These are phyloP conservation scores for Pituophis catenifer DNA, from an alignment of 2,113 vertebrate species.

Conservation along the genomic window DNA sequence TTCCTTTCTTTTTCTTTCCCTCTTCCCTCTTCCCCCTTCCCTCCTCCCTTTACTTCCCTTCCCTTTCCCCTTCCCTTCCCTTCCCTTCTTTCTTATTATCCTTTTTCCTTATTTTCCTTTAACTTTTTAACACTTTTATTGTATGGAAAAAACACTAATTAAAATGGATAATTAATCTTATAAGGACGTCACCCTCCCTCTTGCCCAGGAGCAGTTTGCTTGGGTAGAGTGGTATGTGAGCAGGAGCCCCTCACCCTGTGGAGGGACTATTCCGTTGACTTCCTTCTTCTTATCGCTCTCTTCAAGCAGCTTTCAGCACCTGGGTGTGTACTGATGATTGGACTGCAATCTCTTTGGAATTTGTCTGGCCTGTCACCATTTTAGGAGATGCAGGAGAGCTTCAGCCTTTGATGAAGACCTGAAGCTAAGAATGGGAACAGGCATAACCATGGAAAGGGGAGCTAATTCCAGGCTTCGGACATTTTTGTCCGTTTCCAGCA, in stretches of 20 bases:
- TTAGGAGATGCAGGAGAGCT: neutral
- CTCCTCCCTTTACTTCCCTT: too few relatives aligned
- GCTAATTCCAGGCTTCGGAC: neutral
- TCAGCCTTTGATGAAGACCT: neutral
- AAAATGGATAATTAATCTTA: neutral
- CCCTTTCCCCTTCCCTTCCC: neutral
- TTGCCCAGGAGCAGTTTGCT: neutral
- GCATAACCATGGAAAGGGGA: neutral
- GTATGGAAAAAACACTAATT: neutral
- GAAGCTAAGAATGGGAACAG: neutral
- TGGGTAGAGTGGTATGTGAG: neutral
- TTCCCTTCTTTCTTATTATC: neutral
- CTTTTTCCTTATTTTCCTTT: neutral
- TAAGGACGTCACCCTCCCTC: neutral
- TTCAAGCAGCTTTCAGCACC: constrained; percentile 9
- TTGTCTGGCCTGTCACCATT: neutral
- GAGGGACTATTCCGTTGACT: neutral
- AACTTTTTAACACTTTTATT: neutral
- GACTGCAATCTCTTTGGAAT: neutral
- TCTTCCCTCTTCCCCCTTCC: too few relatives aligned
- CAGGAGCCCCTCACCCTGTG: neutral
- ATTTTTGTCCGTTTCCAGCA: neutral
- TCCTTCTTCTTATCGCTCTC: neutral
- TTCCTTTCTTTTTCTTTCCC: too few relatives aligned
- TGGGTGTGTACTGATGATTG: neutral